Evolutionary conservation across 2,888 invertebrate species (phyloP), one percentile per base, ranked within the genome.

Genomic region (Lasioglossum zephyrum): DNA sequence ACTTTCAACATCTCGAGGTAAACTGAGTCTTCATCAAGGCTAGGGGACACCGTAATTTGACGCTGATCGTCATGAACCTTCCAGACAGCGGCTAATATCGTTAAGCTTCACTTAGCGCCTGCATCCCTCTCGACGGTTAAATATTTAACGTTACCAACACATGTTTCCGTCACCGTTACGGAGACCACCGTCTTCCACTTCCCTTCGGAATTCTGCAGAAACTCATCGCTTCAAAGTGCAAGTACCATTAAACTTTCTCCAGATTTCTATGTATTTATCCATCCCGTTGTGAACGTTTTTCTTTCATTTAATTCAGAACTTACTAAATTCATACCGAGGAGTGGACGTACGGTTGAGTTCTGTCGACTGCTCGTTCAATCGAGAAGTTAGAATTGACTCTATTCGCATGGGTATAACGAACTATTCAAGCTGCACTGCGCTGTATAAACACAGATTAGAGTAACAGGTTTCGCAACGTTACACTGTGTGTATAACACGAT

Each of bases 1-100:
- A 91, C 89, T 92, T 91, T 92, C 82, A 90, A 87, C 88, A 90
- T 83, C 84, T 88, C 88, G 90, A 89, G 90, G 89, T 88, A 90
- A 92, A 89, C 90, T 90, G 86, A 89, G 89, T 90, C 89, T 90
- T 92, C 91, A 90, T 92, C 92, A 91, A 88, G 49, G 84, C 75
- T 87, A 88, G 88, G 91, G 91, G 88, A 82, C 84, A 87, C 81
- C 87, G 91, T 93, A 93, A 93, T 93, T 93, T 88, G 91, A 92
- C 90, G 91, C 88, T 91, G 91, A 92, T 92, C 93, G 93, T 94
- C 93, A 91, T 91, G 91, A 93, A 93, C 92, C 94, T 91, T 89
- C 92, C 92, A 94, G 93, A 93, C 93, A 93, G 91, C 89, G 89
- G 88, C 90, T 93, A 93, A 93, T 89, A 87, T 91, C 88, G 88